Conservation (phyloP, 2,888 invertebrate genomes). For the Lithophane semibrunnea region DNA sequence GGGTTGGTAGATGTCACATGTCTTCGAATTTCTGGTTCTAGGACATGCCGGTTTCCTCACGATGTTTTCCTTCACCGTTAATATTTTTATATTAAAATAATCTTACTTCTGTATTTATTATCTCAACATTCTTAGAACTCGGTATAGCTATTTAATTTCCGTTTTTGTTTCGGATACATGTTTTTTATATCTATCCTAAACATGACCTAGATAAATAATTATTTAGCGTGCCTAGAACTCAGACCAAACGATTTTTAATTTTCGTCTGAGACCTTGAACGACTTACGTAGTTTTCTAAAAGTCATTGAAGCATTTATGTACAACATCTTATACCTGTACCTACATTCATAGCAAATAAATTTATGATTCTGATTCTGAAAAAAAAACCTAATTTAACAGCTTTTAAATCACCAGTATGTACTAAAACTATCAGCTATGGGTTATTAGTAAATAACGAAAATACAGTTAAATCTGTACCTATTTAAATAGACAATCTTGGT, state of each 20-base stretch:
- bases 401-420: neutral
- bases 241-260: no score
- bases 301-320: no score
- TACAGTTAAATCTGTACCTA: neutral
- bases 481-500: constrained; percentile 6
- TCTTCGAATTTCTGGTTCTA: neutral
- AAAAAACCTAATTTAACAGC: neutral
- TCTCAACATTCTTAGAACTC: constrained; percentile 3
- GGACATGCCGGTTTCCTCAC: no score
- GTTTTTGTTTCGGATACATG: neutral
- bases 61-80: no score
- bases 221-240: neutral
- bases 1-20: neutral
- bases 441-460: neutral
- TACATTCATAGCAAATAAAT: no score
- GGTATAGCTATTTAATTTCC: neutral
- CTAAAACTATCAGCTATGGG: no score
- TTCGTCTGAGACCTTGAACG: no score
- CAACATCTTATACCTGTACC: no score
- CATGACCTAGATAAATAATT: neutral
- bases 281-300: no score
- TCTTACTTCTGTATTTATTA: neutral
- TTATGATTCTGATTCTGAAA: no score
- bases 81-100: neutral
- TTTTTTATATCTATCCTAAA: neutral